phyloP scores from a whole-genome alignment of 2,113 vertebrate genomes.

The Corythoichthys haematopterus region DNA sequence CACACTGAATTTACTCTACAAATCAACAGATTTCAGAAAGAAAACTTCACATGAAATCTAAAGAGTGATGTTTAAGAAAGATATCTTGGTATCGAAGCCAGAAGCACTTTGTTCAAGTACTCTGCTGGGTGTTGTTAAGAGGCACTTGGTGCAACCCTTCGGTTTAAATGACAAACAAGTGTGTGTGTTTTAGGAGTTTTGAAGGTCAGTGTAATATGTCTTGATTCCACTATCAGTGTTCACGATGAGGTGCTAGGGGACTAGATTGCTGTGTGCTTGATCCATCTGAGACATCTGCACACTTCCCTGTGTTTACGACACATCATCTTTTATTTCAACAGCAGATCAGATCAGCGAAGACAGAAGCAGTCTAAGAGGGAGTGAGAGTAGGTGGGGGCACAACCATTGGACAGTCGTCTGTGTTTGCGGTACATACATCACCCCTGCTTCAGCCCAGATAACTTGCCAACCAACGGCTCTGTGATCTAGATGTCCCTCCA shows the following conservation, averaged over 20 bases:
- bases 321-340: conserved; percentile 34
- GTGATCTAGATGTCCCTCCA: conserved; percentile 34
- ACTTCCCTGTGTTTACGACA: conserved; percentile 21
- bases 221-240: conserved; percentile 8
- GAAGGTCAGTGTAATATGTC: conserved; percentile 1
- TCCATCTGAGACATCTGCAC: conserved; percentile 15
- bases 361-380: conserved; percentile 1
- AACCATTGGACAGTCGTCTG: background rate
- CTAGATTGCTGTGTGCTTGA: background rate
- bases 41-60: background rate
- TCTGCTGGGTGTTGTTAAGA: conserved; percentile 20
- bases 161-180: conserved; percentile 12
- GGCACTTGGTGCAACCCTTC: conserved; percentile 7
- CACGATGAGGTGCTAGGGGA: background rate
- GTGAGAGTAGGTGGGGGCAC: background rate
- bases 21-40: background rate
- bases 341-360: conserved; percentile 36
- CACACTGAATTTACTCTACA: no score
- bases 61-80: background rate
- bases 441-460: conserved; percentile 34
- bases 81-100: background rate
- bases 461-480: conserved; percentile 36
- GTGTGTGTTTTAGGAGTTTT: conserved; percentile 11
- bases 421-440: conserved; percentile 44
- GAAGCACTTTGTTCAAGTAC: conserved; percentile 1